Evolutionary conservation across 2,888 invertebrate species (phyloP), one percentile per base, ranked within the genome.

Genomic region (Leptopilina syphax): DNA sequence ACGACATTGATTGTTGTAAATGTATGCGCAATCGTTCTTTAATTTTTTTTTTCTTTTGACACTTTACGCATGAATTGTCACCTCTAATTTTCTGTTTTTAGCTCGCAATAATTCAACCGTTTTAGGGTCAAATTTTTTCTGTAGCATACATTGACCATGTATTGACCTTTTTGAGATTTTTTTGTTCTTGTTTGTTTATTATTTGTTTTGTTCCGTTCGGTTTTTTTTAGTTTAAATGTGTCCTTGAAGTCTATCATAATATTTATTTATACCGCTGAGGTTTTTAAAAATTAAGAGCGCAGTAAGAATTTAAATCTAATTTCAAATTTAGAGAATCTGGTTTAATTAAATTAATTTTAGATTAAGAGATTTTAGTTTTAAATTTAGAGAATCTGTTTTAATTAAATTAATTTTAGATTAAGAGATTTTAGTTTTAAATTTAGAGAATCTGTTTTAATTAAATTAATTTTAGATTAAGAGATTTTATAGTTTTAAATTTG

Each of bases 11-110:
- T 63, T 63, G 24, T 13, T 44, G 65, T 65, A 70, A 82, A 80
- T 65, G 63, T 66, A 77, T 81, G 70, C 79, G 70, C 80, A 81
- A 86, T 82, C 77, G 65, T 65, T 50, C 65, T 67, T 76, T 79
- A 67, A 85, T 85, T 80, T 73, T 73, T 83, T 70, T 60, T 76
- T 27, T 34, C 65, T 70, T 78, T 77, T 77, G 68, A 78, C 57
- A 73, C 83, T 85, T 86, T 85, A 87, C 85, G 87, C 86, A 85
- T 85, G 87, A 86, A 87, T 87, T 87, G 83, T 76, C 82, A 78
- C 77, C 77, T 65, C 79, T 80, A 73, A 79, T 81, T 76, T 9
- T 79, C 76, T 54, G 80, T 83, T 86, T 84, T 84, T 83, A 78
- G 80, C 63, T 79, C 27, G n/a, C 65, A 65, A 78, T 79, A 81